Percentiles rank a stretch among this genome's conserved stretches.
These are phyloP conservation scores for Hippocampus barbouri DNA, from an alignment of 2,113 vertebrate genomes.

Conservation along the genomic window DNA sequence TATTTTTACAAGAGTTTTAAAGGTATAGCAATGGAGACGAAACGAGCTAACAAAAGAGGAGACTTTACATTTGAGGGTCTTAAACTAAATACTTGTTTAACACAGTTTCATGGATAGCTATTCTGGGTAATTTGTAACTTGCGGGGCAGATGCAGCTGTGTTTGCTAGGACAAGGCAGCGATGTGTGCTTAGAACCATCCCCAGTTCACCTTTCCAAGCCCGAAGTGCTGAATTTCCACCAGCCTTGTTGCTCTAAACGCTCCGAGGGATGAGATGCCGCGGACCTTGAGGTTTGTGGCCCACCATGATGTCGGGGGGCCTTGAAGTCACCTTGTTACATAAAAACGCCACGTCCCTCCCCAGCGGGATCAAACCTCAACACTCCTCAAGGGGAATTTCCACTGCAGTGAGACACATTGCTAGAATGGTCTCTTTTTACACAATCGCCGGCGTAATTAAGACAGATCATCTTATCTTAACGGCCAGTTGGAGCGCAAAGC, in stretches of 20 bases:
- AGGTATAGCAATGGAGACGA: conserved; percentile 8
- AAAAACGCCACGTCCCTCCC: conserved; percentile 30
- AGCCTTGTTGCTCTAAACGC: conserved; percentile 16
- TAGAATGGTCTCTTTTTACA: conserved; percentile 10
- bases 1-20: conserved; percentile 32
- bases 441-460: conserved; percentile 17
- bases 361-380: conserved; percentile 35
- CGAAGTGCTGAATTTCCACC: conserved; percentile 27
- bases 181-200: conserved; percentile 37
- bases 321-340: conserved; percentile 47
- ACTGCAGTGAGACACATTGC: conserved; percentile 29
- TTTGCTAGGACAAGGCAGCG: conserved; percentile 53
- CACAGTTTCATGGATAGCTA: conserved; percentile 30
- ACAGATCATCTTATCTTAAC: conserved; percentile 14
- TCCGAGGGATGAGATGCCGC: conserved; percentile 12
- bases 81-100: conserved; percentile 28
- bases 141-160: conserved; percentile 59
- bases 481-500: conserved; percentile 4
- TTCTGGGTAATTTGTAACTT: conserved; percentile 39
- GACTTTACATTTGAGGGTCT: conserved; percentile 2
- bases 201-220: conserved; percentile 26
- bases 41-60: conserved; percentile 5
- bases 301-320: conserved; percentile 21
- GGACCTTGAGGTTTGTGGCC: conserved; percentile 17
- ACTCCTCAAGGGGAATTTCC: conserved; percentile 52